Conservation (phyloP, 2,113 vertebrate species). For the Tetrao urogallus region DNA sequence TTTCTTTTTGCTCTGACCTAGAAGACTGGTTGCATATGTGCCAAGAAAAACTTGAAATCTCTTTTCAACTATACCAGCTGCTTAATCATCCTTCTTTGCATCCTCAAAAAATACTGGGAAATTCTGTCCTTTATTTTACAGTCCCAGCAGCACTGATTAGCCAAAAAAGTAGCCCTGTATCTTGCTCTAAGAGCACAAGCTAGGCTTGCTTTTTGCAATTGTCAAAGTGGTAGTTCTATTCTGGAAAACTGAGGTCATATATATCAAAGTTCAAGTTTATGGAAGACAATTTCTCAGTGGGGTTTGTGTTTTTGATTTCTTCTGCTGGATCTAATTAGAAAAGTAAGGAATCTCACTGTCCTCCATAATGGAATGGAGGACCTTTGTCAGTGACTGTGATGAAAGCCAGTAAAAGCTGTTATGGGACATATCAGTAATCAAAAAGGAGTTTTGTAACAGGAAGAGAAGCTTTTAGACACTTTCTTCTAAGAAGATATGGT, state of each 20-base stretch:
- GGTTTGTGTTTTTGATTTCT: background rate
- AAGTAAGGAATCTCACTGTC: background rate
- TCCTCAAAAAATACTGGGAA: background rate
- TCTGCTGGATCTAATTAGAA: background rate
- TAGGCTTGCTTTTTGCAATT: background rate
- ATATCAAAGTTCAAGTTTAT: background rate
- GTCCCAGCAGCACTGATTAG: background rate
- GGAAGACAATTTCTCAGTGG: background rate
- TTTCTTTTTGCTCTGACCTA: background rate
- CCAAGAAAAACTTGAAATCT: background rate
- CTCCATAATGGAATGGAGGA: background rate
- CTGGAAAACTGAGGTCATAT: background rate
- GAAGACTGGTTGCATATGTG: background rate
- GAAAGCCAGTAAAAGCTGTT: background rate
- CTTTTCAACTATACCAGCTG: background rate
- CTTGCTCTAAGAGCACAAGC: background rate
- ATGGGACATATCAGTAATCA: background rate
- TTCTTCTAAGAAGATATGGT: background rate
- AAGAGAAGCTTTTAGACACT: background rate
- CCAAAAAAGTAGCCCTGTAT: accelerated
- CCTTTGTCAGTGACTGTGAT: background rate
- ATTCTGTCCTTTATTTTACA: background rate
- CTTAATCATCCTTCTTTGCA: background rate
- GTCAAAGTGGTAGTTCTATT: background rate
- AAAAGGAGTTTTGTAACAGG: background rate